Evolutionary conservation across 2,113 vertebrate genomes (phyloP).

Genomic region (Hypocryptadius cinnamomeus): DNA sequence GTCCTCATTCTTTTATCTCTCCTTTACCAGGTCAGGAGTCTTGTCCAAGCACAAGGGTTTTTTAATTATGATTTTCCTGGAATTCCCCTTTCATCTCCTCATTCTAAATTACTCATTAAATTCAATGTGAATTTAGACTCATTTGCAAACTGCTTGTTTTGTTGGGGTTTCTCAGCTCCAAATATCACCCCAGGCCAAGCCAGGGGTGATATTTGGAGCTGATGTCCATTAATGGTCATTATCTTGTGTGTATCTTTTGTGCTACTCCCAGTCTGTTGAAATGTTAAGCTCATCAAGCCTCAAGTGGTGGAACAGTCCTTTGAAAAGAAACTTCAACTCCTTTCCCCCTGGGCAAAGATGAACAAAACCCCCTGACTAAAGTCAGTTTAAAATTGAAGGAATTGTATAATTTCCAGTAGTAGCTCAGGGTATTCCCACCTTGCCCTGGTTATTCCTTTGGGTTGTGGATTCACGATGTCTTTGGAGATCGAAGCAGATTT

Average conservation of each 20-base stretch:
- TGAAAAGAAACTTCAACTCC: background rate
- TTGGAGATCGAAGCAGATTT: background rate
- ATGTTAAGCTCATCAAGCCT: background rate
- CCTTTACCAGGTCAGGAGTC: background rate
- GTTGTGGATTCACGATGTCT: background rate
- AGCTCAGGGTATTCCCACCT: background rate
- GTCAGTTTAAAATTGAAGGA: background rate
- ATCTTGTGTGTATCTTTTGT: background rate
- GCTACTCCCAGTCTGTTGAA: background rate
- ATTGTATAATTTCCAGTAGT: background rate
- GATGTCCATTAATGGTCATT: background rate
- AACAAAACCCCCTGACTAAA: background rate
- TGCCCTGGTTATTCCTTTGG: background rate
- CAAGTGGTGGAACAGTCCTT: background rate
- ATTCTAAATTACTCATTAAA: background rate
- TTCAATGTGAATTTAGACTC: background rate
- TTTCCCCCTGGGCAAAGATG: fast-evolving
- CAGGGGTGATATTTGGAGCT: background rate
- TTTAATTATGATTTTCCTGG: background rate
- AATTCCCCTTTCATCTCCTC: background rate
- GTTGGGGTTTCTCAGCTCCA: background rate
- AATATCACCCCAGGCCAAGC: no score
- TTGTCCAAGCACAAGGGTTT: background rate
- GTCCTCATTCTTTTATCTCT: background rate
- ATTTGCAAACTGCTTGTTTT: background rate